phyloP scores from a whole-genome alignment of 2,797 vertebrate genomes.

The Manis crassicaudata region DNA sequence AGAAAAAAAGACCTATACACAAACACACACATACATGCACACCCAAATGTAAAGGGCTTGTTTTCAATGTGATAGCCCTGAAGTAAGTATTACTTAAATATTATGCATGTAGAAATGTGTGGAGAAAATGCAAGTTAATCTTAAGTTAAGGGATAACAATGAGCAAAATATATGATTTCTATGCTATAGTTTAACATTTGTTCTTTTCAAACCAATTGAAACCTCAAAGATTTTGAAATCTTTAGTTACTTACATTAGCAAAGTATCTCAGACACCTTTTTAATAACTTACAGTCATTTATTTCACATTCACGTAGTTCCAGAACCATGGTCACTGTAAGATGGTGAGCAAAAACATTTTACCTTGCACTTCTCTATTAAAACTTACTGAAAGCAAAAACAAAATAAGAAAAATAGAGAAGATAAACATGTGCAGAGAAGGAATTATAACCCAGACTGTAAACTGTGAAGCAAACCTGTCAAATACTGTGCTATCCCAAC shows the following conservation, averaged over 20 bases:
- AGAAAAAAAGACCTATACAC: neutral
- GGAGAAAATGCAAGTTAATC: neutral
- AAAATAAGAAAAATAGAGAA: neutral
- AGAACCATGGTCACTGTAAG: neutral
- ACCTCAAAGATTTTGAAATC: constrained; percentile 6
- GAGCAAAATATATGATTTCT: neutral
- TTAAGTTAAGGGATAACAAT: neutral
- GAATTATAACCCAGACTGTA: neutral
- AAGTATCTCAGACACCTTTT: neutral
- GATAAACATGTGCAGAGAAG: neutral
- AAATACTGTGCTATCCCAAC: neutral
- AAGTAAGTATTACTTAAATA: neutral
- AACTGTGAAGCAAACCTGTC: neutral
- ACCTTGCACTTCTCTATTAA: neutral
- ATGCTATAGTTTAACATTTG: neutral
- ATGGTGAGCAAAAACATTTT: neutral
- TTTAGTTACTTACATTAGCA: constrained; percentile 10
- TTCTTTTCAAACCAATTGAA: neutral
- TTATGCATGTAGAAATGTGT: neutral
- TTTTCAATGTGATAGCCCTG: neutral
- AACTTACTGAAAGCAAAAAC: neutral
- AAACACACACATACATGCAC: accelerated
- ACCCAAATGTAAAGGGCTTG: neutral
- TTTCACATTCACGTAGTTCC: neutral
- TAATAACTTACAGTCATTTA: neutral